Evolutionary conservation across 2,797 vertebrate species (phyloP).

Genomic region (Esox masquinongy): DNA sequence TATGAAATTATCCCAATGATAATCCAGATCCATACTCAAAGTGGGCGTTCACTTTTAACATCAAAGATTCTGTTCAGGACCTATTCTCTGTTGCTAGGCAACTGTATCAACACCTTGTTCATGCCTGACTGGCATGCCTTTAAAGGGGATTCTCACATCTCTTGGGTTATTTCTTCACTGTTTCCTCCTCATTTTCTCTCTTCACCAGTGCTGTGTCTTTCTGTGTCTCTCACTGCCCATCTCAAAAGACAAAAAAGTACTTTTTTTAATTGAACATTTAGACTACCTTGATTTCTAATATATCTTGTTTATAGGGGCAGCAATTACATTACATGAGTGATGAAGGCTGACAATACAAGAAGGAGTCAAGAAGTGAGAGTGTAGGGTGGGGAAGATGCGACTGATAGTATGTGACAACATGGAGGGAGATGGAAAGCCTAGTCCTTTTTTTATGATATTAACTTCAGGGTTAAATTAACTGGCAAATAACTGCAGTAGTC

Average conservation of each 20-base stretch:
- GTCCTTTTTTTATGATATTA: neutral
- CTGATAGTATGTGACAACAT: neutral
- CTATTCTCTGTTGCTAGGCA: constrained; percentile 51
- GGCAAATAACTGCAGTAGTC: neutral
- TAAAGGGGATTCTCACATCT: constrained; percentile 31
- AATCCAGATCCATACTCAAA: constrained; percentile 13
- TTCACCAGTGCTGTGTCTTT: neutral
- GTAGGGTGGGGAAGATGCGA: neutral
- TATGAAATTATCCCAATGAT: constrained; percentile 6
- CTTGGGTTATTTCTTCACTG: neutral
- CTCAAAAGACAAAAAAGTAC: neutral
- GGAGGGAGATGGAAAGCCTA: neutral
- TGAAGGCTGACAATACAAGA: neutral
- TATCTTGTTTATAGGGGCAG: neutral
- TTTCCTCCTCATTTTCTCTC: neutral
- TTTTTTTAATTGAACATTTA: neutral
- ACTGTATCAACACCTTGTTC: constrained; percentile 42
- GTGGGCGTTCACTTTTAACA: constrained; percentile 31
- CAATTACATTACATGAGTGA: neutral
- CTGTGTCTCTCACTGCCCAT: neutral
- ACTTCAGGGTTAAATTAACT: neutral
- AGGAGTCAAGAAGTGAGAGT: neutral
- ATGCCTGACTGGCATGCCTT: constrained; percentile 25
- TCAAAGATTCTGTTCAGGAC: constrained; percentile 35
- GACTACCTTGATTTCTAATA: neutral